A percentile compares a stretch with the other conserved stretches of the same genome.
These are phyloP conservation scores for Telmatochromis bifrenatus DNA, from an alignment of 2,113 vertebrate species.

Conservation along the genomic window DNA sequence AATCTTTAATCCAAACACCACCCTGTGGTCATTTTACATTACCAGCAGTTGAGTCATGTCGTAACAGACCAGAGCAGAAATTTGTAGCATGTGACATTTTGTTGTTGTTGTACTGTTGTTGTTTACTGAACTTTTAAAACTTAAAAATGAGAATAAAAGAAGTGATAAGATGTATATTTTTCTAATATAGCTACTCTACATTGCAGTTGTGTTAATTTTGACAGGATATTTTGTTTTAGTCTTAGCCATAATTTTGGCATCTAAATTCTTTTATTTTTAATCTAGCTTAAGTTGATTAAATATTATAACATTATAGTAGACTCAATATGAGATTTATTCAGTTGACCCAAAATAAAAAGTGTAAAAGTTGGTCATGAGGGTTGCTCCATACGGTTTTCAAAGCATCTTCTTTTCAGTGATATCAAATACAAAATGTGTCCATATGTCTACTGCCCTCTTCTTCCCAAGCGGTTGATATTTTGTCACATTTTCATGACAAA, in stretches of 20 bases:
- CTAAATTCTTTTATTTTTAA: background rate
- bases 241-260: background rate
- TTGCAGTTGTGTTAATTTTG: background rate
- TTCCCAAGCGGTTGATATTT: background rate
- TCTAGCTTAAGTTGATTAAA: background rate
- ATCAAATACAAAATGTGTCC: background rate
- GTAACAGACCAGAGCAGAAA: background rate
- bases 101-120: background rate
- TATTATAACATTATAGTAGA: background rate
- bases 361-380: background rate
- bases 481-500: background rate
- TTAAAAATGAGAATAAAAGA: background rate
- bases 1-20: constrained; percentile 20
- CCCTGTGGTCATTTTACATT: constrained; percentile 11
- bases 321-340: background rate
- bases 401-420: background rate
- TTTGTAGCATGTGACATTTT: background rate
- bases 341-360: background rate
- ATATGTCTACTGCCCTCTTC: background rate
- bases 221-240: background rate
- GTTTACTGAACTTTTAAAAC: background rate
- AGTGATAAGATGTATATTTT: background rate
- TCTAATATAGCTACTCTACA: background rate
- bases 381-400: background rate
- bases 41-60: background rate